A percentile compares a stretch with the other conserved stretches of the same genome.
These are phyloP conservation scores for Eriosoma lanigerum DNA, from an alignment of 1,140 invertebrate species.

Conservation along the genomic window DNA sequence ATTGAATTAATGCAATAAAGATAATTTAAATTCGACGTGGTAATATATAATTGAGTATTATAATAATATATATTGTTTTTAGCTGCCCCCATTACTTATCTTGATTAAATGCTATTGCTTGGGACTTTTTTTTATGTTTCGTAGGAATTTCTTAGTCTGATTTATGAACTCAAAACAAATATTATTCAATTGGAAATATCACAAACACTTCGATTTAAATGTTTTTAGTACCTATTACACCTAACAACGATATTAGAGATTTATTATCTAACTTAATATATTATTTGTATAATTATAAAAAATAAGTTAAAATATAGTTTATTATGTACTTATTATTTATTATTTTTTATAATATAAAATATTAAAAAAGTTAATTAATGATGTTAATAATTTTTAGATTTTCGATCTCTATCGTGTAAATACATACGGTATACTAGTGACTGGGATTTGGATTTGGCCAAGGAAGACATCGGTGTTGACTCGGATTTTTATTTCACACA, in stretches of 20 bases:
- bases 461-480: conserved; percentile 55
- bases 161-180: too few species aligned
- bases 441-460: conserved; percentile 55
- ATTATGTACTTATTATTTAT: too few species aligned
- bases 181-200: too few species aligned
- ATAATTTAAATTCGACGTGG: background rate
- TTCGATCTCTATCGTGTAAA: conserved; percentile 25
- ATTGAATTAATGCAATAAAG: background rate
- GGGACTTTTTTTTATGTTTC: background rate
- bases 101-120: background rate
- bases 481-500: conserved; percentile 55
- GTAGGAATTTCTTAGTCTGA: too few species aligned
- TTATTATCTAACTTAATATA: too few species aligned
- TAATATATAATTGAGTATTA: background rate
- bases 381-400: conserved; percentile 20
- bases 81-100: background rate
- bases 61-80: background rate
- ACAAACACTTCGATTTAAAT: too few species aligned
- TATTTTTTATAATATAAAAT: too few species aligned
- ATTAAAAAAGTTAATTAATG: background rate
- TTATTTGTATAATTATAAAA: too few species aligned
- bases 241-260: too few species aligned
- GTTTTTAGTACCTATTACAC: too few species aligned
- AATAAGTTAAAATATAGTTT: too few species aligned
- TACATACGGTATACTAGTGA: conserved; percentile 39